Conservation (phyloP, 1,140 invertebrate genomes). For the Paraescarpia echinospica region DNA sequence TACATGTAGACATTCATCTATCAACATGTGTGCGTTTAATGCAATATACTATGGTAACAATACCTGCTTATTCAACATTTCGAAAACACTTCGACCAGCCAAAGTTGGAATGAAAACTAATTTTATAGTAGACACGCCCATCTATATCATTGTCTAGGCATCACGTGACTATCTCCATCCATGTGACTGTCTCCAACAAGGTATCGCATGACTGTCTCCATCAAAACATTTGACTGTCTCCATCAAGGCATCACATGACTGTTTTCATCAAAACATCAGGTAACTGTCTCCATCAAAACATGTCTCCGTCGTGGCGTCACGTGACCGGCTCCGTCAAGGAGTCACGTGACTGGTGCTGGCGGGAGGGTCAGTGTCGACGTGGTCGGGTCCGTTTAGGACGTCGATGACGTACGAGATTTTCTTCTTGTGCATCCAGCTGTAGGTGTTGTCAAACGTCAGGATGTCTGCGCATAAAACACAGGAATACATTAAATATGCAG, state of each 20-base stretch:
- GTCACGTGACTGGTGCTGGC: not conserved
- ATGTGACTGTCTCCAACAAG: no score
- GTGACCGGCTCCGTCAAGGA: not conserved
- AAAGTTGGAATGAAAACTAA: not conserved
- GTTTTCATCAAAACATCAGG: not conserved
- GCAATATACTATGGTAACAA: no score
- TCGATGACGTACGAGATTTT: slow-evolving; percentile 71
- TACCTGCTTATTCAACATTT: no score
- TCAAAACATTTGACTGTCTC: not conserved
- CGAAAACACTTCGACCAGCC: not conserved
- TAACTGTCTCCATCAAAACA: not conserved
- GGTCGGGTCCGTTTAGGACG: slow-evolving; percentile 22
- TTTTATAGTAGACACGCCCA: not conserved
- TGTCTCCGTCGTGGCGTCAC: not conserved
- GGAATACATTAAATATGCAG: not conserved
- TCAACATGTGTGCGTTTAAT: no score
- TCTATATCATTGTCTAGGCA: not conserved
- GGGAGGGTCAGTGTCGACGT: not conserved
- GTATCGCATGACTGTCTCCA: not conserved
- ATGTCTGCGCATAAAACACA: slow-evolving; percentile 74
- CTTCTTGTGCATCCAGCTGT: slow-evolving; percentile 78
- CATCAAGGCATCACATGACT: not conserved
- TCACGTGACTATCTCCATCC: not conserved
- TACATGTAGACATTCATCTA: no score
- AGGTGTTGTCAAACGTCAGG: slow-evolving; percentile 84